Percentiles rank a stretch among this genome's conserved stretches.
These are phyloP conservation scores for Arothron firmamentum DNA, from an alignment of 2,113 vertebrate species.

Conservation along the genomic window DNA sequence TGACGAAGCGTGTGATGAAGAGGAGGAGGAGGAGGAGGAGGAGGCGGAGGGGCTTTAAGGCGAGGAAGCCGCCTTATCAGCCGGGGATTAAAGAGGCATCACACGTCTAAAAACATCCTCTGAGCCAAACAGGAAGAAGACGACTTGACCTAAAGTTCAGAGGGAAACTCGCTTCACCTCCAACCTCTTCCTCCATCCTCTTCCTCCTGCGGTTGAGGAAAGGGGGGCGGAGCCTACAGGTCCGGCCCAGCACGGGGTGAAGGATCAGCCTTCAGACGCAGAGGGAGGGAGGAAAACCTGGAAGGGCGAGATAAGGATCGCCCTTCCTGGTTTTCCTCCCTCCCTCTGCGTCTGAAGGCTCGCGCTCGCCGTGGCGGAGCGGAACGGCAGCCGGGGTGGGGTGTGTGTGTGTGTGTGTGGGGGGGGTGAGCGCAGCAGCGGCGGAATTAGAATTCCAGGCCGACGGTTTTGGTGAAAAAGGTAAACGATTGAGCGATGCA, in stretches of 20 bases:
- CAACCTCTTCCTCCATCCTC: too few species aligned
- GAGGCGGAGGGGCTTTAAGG: slow-evolving; percentile 24
- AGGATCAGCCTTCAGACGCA: slow-evolving; percentile 18
- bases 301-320: slow-evolving; percentile 18
- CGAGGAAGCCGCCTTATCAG: slow-evolving; percentile 41
- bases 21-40: slow-evolving; percentile 41
- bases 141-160: slow-evolving; percentile 44
- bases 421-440: slow-evolving; percentile 17
- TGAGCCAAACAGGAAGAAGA: slow-evolving; percentile 54
- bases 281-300: slow-evolving; percentile 31
- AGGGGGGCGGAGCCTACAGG: too few species aligned
- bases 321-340: too few species aligned
- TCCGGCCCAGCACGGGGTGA: too few species aligned
- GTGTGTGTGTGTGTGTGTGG: too few species aligned
- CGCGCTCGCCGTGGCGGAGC: slow-evolving; percentile 6
- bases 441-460: slow-evolving; percentile 26
- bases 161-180: slow-evolving; percentile 2
- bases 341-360: too few species aligned
- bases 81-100: slow-evolving; percentile 54
- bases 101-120: slow-evolving; percentile 50
- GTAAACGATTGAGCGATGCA: slow-evolving; percentile 38
- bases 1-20: slow-evolving; percentile 28
- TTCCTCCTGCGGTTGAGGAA: too few species aligned
- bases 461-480: slow-evolving; percentile 14
- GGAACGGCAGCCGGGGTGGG: too few species aligned